Percentiles rank a stretch among this genome's conserved stretches.
Conservation (phyloP, 2,113 vertebrate species). For the Corvus moneduloides region DNA sequence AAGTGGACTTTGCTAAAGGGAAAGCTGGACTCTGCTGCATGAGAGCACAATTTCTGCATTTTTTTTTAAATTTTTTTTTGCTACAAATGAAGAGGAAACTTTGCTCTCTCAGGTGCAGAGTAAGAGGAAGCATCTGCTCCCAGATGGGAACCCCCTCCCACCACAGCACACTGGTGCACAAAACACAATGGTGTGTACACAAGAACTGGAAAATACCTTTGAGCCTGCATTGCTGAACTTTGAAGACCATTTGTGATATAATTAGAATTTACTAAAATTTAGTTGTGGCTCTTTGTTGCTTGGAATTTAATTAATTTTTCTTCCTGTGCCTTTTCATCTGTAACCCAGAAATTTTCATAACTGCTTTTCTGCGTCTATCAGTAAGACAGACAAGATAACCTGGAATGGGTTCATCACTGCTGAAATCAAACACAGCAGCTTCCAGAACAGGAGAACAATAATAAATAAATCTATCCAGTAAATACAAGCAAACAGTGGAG, state of each 20-base stretch:
- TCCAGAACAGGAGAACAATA: background rate
- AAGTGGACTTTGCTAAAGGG: fast-evolving
- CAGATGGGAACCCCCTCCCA: background rate
- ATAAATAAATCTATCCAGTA: background rate
- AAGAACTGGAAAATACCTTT: background rate
- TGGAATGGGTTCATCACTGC: background rate
- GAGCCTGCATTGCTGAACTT: background rate
- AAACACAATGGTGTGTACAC: background rate
- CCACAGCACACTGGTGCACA: background rate
- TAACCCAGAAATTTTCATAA: background rate
- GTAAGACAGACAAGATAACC: background rate
- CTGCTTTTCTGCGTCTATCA: background rate
- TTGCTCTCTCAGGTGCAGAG: background rate
- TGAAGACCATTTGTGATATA: background rate
- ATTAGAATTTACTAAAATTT: background rate
- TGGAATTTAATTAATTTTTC: background rate
- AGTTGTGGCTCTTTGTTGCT: background rate
- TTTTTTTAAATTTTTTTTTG: background rate
- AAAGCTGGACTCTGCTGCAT: fast-evolving
- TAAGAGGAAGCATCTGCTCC: constrained; percentile 21
- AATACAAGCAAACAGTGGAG: background rate
- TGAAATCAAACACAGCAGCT: background rate
- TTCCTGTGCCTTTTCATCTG: background rate
- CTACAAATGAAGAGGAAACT: background rate
- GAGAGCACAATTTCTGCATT: background rate